Conservation (phyloP, 1,140 invertebrate species). For the Aphidius gifuensis region DNA sequence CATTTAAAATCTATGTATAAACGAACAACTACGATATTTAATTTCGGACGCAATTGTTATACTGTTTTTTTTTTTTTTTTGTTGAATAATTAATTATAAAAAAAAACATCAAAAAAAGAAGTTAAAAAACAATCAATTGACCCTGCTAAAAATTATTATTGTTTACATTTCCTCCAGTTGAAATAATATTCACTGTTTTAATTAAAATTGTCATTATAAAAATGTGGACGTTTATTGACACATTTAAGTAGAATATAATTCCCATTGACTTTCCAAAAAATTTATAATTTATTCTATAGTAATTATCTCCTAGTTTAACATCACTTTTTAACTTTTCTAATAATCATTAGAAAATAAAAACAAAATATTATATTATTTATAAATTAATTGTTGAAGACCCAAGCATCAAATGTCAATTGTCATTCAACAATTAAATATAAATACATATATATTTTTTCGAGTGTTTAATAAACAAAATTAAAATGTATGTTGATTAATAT, state of each 20-base stretch:
- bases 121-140: too few species aligned
- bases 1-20: background rate
- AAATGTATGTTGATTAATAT: too few species aligned
- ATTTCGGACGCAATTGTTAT: constrained; percentile 4
- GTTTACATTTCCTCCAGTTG: too few species aligned
- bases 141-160: too few species aligned
- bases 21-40: too few species aligned
- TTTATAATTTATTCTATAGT: constrained; percentile 3
- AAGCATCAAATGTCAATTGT: too few species aligned
- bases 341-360: background rate
- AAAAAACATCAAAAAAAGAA: too few species aligned
- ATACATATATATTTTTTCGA: background rate
- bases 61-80: background rate
- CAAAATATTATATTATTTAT: too few species aligned
- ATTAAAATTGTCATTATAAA: constrained; percentile 13
- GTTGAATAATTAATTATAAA: too few species aligned
- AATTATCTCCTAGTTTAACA: too few species aligned
- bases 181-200: constrained; percentile 10
- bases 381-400: too few species aligned
- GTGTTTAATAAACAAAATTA: background rate
- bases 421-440: too few species aligned
- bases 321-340: background rate
- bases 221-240: constrained; percentile 22
- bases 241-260: constrained; percentile 16
- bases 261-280: constrained; percentile 4